Evolutionary conservation across 1,140 invertebrate genomes (phyloP).

Genomic region (Ceratosolen solmsi): DNA sequence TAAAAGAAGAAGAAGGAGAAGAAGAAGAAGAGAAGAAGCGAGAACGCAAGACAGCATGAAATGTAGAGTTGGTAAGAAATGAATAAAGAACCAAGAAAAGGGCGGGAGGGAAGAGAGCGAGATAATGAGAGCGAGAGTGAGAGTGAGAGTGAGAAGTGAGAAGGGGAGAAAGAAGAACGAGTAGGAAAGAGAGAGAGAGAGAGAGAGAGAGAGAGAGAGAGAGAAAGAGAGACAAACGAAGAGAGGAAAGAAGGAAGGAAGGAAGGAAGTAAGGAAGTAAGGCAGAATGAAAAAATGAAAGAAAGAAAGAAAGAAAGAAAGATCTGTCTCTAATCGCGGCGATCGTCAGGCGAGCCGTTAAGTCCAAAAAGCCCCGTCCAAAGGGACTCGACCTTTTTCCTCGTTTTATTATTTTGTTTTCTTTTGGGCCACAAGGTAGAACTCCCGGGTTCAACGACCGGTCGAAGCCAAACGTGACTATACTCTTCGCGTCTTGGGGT

Average conservation of each 20-base stretch:
- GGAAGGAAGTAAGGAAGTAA: background rate
- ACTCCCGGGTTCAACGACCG: conserved; percentile 42
- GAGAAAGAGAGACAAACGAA: too few relatives aligned
- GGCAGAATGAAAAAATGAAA: too few relatives aligned
- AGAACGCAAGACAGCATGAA: conserved; percentile 12
- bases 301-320: conserved; percentile 24
- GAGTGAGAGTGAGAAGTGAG: too few relatives aligned
- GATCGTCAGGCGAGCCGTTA: conserved; percentile 22
- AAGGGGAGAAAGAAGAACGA: too few relatives aligned
- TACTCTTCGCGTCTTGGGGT: background rate
- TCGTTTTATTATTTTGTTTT: conserved; percentile 10
- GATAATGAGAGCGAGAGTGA: too few relatives aligned
- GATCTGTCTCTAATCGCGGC: conserved; percentile 46
- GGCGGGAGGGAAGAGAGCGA: background rate
- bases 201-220: too few relatives aligned
- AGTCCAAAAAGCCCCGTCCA: conserved; percentile 29
- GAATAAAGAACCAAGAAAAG: background rate
- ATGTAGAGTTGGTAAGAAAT: background rate
- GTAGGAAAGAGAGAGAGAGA: too few relatives aligned
- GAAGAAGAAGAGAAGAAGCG: too few relatives aligned
- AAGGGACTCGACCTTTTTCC: conserved; percentile 34
- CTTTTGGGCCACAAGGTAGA: background rate
- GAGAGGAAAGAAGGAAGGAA: background rate
- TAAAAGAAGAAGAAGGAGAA: too few relatives aligned
- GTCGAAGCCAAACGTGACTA: conserved; percentile 47